Evolutionary conservation across 2,888 invertebrate genomes (phyloP).

Genomic region (Ditula angustiorana): DNA sequence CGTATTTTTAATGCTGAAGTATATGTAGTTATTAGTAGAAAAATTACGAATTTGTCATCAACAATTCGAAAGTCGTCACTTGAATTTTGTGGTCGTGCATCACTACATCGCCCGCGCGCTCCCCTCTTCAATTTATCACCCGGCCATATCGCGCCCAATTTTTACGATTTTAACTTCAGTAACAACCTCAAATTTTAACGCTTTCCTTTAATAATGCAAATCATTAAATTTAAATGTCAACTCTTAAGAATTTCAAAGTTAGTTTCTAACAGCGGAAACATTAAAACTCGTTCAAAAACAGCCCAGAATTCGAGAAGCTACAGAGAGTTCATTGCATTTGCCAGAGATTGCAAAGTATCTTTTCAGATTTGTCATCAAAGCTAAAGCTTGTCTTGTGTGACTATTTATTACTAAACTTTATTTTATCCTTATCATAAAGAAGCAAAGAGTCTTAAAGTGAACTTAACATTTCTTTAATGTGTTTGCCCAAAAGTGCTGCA

Average conservation of each 20-base stretch:
- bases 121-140: constrained; percentile 52
- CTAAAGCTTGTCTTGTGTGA: neutral
- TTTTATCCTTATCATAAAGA: neutral
- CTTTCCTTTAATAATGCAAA: constrained; percentile 49
- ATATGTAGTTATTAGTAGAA: too few species aligned
- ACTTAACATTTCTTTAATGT: neutral
- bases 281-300: neutral
- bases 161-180: constrained; percentile 55
- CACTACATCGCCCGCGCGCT: neutral
- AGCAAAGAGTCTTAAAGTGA: neutral
- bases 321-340: neutral
- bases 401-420: neutral
- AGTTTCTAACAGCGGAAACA: constrained; percentile 13
- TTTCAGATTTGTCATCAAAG: neutral
- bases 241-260: neutral
- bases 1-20: too few species aligned
- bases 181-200: constrained; percentile 58
- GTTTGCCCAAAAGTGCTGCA: neutral
- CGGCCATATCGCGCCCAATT: constrained; percentile 49
- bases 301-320: neutral
- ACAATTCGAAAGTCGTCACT: too few species aligned
- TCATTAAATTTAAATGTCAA: constrained; percentile 50
- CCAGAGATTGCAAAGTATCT: neutral
- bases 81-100: too few species aligned
- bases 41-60: too few species aligned